Percentiles rank a stretch among this genome's conserved stretches.
Conservation (phyloP, 2,888 invertebrate genomes). For the Calliopum simillimum region DNA sequence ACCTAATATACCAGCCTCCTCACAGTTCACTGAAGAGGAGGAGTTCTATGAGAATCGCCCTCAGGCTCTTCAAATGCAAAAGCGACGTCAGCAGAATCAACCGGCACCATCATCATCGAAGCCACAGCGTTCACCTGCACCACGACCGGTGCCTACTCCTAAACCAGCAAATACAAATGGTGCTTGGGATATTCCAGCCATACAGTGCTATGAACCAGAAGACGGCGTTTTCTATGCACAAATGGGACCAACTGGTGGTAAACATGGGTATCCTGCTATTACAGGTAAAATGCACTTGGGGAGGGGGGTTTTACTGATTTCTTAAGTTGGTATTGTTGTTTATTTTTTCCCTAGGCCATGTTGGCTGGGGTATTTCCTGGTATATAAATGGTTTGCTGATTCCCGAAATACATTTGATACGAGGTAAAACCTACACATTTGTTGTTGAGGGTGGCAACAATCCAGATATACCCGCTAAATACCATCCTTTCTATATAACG, state of each 20-base stretch:
- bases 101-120: conserved; percentile 41
- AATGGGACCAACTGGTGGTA: conserved; percentile 93
- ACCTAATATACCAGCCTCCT: not conserved
- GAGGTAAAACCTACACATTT: conserved; percentile 89
- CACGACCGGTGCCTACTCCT: conserved; percentile 71
- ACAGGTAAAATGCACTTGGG: conserved; percentile 72
- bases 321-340: not conserved
- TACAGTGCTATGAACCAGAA: conserved; percentile 89
- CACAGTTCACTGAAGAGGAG: conserved; percentile 31
- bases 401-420: conserved; percentile 89
- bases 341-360: conserved; percentile 75
- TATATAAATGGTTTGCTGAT: conserved; percentile 93
- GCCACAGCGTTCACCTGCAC: conserved; percentile 42
- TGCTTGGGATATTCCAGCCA: conserved; percentile 90
- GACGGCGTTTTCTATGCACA: conserved; percentile 93
- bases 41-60: conserved; percentile 54
- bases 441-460: conserved; percentile 88
- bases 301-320: not conserved
- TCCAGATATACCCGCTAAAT: conserved; percentile 81
- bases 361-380: conserved; percentile 95
- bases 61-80: conserved; percentile 42
- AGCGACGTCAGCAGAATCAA: conserved; percentile 52
- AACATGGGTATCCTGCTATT: conserved; percentile 89
- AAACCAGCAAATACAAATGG: conserved; percentile 72
- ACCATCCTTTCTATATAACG: conserved; percentile 94